Conservation (phyloP, 2,113 vertebrate species). For the Podocnemis expansa region DNA sequence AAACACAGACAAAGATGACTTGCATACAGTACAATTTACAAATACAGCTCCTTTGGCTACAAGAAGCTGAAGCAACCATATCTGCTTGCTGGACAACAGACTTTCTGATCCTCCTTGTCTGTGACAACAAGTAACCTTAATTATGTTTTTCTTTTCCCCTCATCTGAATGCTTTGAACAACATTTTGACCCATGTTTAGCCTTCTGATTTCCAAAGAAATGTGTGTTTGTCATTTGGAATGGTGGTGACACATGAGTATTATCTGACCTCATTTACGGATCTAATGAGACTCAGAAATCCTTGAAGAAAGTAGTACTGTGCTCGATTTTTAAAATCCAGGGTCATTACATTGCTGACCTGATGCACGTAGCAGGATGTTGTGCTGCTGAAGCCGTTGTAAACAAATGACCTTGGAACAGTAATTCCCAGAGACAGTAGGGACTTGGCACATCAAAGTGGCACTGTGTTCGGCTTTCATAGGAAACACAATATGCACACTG, state of each 20-base stretch:
- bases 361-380: not conserved
- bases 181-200: not conserved
- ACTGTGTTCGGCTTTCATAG: conserved; percentile 16
- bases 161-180: not conserved
- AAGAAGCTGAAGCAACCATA: accelerated
- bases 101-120: not conserved
- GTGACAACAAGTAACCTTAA: not conserved
- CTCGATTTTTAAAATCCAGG: not conserved
- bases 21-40: not conserved
- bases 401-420: not conserved
- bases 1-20: not conserved
- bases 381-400: accelerated
- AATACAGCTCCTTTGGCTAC: not conserved
- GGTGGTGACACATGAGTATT: not conserved
- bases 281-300: not conserved
- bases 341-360: not conserved
- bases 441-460: not conserved
- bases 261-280: not conserved
- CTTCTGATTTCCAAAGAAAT: not conserved
- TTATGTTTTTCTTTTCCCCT: accelerated
- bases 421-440: not conserved
- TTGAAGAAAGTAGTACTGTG: not conserved
- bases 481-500: not conserved
- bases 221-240: not conserved
- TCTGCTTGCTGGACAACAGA: accelerated